Conservation (phyloP, 2,888 invertebrate species). For the Nematopogon swammerdamellus region DNA sequence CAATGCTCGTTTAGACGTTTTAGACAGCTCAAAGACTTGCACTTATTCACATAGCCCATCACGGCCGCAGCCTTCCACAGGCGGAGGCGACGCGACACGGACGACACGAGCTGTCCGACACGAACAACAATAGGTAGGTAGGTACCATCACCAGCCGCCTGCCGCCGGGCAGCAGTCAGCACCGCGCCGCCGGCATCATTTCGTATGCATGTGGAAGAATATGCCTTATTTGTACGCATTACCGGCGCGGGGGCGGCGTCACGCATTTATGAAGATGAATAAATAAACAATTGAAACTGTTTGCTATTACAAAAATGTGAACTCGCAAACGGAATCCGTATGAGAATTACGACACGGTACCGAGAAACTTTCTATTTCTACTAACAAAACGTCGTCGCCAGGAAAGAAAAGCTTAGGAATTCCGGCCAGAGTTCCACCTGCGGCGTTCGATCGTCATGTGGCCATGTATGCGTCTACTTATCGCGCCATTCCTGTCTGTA, state of each 20-base stretch:
- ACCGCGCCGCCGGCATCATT: neutral
- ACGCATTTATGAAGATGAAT: neutral
- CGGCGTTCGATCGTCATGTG: neutral
- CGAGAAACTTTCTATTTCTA: neutral
- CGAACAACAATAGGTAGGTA: neutral
- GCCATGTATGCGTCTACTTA: too few relatives aligned
- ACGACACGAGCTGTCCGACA: neutral
- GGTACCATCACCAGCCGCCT: too few relatives aligned
- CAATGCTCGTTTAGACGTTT: too few relatives aligned
- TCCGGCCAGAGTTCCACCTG: neutral
- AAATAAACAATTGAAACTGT: slow-evolving; percentile 1
- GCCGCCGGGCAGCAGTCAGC: too few relatives aligned
- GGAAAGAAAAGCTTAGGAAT: neutral
- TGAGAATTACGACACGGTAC: neutral
- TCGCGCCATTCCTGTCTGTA: too few relatives aligned
- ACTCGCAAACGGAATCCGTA: neutral
- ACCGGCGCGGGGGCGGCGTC: neutral
- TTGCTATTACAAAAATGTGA: neutral
- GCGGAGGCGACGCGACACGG: too few relatives aligned
- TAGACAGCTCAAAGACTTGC: too few relatives aligned
- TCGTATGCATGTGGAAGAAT: neutral
- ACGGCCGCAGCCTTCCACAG: neutral
- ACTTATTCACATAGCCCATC: neutral
- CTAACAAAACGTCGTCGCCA: neutral
- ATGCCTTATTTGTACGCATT: neutral